Base-by-base conservation (phyloP, 2,797 vertebrate genomes). In the Salmo trutta region DNA sequence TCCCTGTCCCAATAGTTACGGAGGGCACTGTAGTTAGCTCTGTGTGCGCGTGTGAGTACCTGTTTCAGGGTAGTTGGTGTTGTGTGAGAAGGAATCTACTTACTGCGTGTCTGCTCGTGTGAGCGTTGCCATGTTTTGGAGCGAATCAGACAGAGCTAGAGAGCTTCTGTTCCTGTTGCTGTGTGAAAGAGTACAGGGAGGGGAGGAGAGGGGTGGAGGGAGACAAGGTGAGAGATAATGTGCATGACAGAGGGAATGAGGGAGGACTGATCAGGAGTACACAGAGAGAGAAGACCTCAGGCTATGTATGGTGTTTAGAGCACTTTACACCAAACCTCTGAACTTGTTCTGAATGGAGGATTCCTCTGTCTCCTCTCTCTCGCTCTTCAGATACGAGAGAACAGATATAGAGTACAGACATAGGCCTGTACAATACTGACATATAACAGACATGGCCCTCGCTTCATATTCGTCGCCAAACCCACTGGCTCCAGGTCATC, bases 151-250 rank as follows among this genome's bases (percentile, higher is more conserved):
- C 74, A 71, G 76, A 85, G 73, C 62, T 33, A 68, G 70, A 66
- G 70, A 80, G 27, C 83, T 85, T 84, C 82, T 76, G 81, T 75
- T 19, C 77, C 81, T 83, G 73, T 80, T 52, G 65, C 56, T 77
- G 75, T 77, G 80, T 69, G 69, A 88, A 78, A 83, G 84, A 78
- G 84, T 10, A 83, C 81, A 81, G 85, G 15, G 64, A 74, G 70
- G 69, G 62, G 73, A 69, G 72, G 78, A 33, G 51, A 78, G 74
- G 70, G 33, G 33, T 36, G 65, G 85, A 78, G 83, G 84, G 77
- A 82, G 83, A 21, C 54, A 72, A 64, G 68, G 67, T 56, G 79
- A 81, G 75, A 68, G 75, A 77, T 80, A 76, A 62, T 53, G 72
- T 27, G 24, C 6, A 31, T 73, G 72, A 54, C 51, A 80, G 71